Base-by-base conservation (phyloP, 2,113 vertebrate species). In the Damaliscus lunatus region DNA sequence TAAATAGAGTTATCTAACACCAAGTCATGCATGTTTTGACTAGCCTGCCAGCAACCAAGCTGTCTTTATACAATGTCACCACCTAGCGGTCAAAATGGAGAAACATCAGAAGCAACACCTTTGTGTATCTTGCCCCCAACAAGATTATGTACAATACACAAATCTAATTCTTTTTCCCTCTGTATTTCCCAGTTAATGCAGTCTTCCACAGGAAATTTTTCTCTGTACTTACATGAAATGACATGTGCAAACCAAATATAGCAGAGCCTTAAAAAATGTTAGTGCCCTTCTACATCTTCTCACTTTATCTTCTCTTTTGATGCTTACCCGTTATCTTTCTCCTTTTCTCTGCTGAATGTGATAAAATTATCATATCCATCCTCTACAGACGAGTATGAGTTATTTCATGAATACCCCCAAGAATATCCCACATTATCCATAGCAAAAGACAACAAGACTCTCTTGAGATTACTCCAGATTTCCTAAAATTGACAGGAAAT, bases 21-120 rank as follows among this genome's bases (percentile, higher is more conserved):
- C 23, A 78, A 74, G 67, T 40, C 71, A 19, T 78, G 27, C 46
- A 46, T 93, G 55, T 81, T 57, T 91, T 92, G 31, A 57, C 43
- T n/a, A 5, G 87, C 7, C 3, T 3, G 27, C 64, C 57, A 85
- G 87, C 88, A 94, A 97, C 88, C 94, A 96, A 97, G 78, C 96
- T 97, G 85, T 96, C 94, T 90, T 97, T 84, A 97, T 97, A 94
- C 94, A 96, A 92, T 94, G 62, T 67, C 85, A 94, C 97, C 95
- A 96, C 81, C 94, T 92, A 94, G 85, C 62, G 95, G 86, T 62
- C 84, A 71, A 48, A 67, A 78, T 53, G 52, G 91, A 96, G 84
- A 91, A 93, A 90, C 29, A n/a, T 60, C 31, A 53, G n/a, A 50
- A 83, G n/a, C 19, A 94, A 93, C n/a, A 92, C 11, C 21, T 55